Evolutionary conservation across 2,797 vertebrate genomes (phyloP), one percentile per base, ranked within the genome.

Genomic region (Pterois miles): DNA sequence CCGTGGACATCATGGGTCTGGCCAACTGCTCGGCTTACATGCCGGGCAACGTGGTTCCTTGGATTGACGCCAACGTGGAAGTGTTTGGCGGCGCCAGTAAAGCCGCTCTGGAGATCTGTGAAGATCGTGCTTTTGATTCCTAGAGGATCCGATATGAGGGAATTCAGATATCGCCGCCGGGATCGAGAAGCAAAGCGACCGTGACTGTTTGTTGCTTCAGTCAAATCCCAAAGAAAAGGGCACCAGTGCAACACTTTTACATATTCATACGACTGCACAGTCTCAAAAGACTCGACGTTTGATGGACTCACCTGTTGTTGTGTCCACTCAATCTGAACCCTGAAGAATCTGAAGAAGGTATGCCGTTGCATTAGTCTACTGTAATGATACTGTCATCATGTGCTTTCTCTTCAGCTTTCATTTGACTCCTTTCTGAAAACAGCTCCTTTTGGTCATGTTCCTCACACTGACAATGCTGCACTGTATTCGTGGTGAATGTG

Each of bases 11-110:
- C 84, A 90, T 96, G 87, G 97, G 95, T 86, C 96, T 99, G 65
- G 98, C 98, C 79, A 99, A 99, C 94, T 99, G 98, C 90, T 98
- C 98, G 0, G 95, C 96, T 7, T 98, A 98, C 95, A 98, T 99
- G 97, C 97, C 98, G 0, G 98, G 98, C 81, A 99, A 99, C 60
- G 95, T 99, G 87, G 96, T 99, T 71, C 97, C 98, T 12, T 99
- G 98, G 98, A 95, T 97, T 9, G 97, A 99, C 25, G 96, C 95
- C 83, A 99, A 98, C 0, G 97, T 99, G 14, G 97, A 99, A 58
- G 97, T 99, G 53, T 97, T 98, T 18, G 98, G 97, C 1, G 97
- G 98, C 11, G 98, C 98, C 3, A 96, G 96, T 5, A 99, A 99
- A 89, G 96, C 96, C 76, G 96, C 98, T 0, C 93, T 98, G 94